A percentile compares a stretch with the other conserved stretches of the same genome.
phyloP scores from a whole-genome alignment of 1,140 invertebrate genomes.

The Pararge aegeria region DNA sequence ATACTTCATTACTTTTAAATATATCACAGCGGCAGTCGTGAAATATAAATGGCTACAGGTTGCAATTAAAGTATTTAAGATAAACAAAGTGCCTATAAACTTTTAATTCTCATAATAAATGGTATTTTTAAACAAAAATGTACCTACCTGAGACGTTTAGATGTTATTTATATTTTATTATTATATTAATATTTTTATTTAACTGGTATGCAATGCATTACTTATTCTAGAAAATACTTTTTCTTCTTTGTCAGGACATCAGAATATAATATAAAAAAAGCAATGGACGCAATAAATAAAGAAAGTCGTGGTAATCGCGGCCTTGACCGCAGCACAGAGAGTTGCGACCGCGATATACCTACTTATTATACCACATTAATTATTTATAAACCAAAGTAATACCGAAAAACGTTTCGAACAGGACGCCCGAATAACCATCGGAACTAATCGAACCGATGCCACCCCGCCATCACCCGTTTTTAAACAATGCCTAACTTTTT shows the following conservation, averaged over 20 bases:
- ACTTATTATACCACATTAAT: slow-evolving; percentile 43
- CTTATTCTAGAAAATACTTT: neutral
- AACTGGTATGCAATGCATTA: too few species aligned
- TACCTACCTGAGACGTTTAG: neutral
- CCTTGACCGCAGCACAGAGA: slow-evolving; percentile 52
- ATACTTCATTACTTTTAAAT: slow-evolving; percentile 24
- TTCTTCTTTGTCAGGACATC: neutral
- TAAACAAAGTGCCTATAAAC: slow-evolving; percentile 20
- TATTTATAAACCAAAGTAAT: slow-evolving; percentile 71
- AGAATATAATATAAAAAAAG: neutral
- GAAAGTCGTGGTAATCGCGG: slow-evolving; percentile 35
- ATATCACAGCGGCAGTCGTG: slow-evolving; percentile 20
- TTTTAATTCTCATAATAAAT: slow-evolving; percentile 14
- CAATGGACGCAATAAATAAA: slow-evolving; percentile 10
- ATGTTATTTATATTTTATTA: too few species aligned
- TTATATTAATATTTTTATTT: too few species aligned
- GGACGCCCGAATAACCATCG: slow-evolving; percentile 58
- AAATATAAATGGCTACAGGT: slow-evolving; percentile 14
- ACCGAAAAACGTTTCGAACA: slow-evolving; percentile 50
- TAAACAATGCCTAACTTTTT: slow-evolving; percentile 31
- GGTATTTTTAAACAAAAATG: neutral
- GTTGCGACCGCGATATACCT: slow-evolving; percentile 43
- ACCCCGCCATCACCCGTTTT: slow-evolving; percentile 14
- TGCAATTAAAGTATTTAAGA: slow-evolving; percentile 22
- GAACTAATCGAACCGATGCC: slow-evolving; percentile 50